A percentile compares a stretch with the other conserved stretches of the same genome.
phyloP scores from a whole-genome alignment of 2,113 vertebrate species.

The Protomyctophum bolini region DNA sequence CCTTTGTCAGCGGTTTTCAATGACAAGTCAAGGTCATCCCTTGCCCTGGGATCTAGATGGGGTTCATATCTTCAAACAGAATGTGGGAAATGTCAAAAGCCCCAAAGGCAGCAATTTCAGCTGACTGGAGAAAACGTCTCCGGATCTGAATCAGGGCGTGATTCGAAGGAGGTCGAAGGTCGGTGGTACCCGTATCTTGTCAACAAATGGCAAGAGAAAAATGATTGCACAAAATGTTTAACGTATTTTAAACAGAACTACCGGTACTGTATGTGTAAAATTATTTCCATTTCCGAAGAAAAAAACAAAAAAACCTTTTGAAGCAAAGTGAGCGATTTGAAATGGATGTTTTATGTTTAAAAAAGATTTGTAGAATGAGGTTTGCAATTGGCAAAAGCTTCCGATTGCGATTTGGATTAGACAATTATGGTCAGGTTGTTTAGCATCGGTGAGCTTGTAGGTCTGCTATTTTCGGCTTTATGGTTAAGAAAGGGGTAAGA shows the following conservation, averaged over 20 bases:
- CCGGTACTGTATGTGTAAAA: too few species aligned
- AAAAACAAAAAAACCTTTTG: background rate
- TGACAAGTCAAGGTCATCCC: constrained; percentile 55
- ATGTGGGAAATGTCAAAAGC: constrained; percentile 42
- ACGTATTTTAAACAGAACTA: too few species aligned
- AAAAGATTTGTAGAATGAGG: constrained; percentile 4
- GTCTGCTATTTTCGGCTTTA: background rate
- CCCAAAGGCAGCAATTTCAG: constrained; percentile 43
- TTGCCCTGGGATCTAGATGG: constrained; percentile 49
- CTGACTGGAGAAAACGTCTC: constrained; percentile 38
- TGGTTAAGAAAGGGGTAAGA: too few species aligned
- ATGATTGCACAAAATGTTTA: background rate
- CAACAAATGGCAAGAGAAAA: background rate
- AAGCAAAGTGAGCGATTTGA: constrained; percentile 21
- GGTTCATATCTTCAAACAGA: constrained; percentile 51
- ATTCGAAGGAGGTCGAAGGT: constrained; percentile 33
- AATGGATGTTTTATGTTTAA: constrained; percentile 38
- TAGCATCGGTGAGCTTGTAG: background rate
- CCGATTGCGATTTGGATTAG: background rate
- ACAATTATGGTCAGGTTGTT: too few species aligned
- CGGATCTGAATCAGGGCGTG: constrained; percentile 27
- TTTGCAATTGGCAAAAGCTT: constrained; percentile 8
- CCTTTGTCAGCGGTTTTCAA: constrained; percentile 58
- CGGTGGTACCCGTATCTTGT: background rate
- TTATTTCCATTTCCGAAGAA: background rate